Evolutionary conservation across 2,113 vertebrate genomes (phyloP), one percentile per base, ranked within the genome.

Genomic region (Thryonomys swinderianus): DNA sequence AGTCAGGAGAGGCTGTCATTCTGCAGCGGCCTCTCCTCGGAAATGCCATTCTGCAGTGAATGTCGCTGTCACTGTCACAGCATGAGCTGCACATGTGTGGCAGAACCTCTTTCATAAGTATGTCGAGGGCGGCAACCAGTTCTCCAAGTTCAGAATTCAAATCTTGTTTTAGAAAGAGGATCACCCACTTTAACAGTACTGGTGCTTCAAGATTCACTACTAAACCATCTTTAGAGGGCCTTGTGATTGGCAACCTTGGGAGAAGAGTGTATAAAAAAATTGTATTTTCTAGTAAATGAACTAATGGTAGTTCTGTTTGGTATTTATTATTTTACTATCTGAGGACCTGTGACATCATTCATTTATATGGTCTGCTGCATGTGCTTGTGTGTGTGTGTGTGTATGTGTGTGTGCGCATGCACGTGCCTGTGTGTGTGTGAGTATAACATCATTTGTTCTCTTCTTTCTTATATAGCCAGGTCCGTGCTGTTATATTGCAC

Each of bases 101-200:
- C 7, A 55, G 88, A 97, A 61, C 73, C 64, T 93, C 59, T 96
- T 97, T 96, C 71, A 93, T 48, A 84, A 94, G 83, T 7, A 71
- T 96, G 83, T 84, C 69, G 94, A 5, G 94, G 93, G 82, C 76
- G 94, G 62, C 59, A 71, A n/a, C 9, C 14, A 1, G 82, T 88
- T 76, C 25, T 55, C 80, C n/a, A 30, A 45, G 78, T 64, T 85
- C 91, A 57, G 95, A 96, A 96, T 96, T 93, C 62, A 88, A 48
- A 21, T 69, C 76, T 86, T 30, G 40, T 2, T 96, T 51, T 53
- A 85, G 85, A 67, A 74, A 71, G 57, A 85, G 74, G n/a, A 74
- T 93, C 64, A 30, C 0, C 0, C 1, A 66, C 14, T 91, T 92
- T 42, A n/a, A 16, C 80, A 91, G 23, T 93, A 90, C 73, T 76